A percentile compares a stretch with the other conserved stretches of the same genome.
These are phyloP conservation scores for Microplitis mediator DNA, from an alignment of 1,140 invertebrate species.

Conservation along the genomic window DNA sequence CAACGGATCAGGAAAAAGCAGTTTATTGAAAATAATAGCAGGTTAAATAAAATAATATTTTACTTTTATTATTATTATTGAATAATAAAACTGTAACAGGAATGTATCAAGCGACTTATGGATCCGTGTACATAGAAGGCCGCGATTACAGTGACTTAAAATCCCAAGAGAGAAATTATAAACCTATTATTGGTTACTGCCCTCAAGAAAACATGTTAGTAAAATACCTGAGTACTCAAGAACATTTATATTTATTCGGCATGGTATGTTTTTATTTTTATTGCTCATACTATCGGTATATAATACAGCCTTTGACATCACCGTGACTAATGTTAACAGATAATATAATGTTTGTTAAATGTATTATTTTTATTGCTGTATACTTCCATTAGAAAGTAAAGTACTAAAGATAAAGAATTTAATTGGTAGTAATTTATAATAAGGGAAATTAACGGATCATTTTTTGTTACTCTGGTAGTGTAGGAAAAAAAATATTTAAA, in stretches of 20 bases:
- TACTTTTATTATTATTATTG: background rate
- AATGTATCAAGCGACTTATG: conserved; percentile 66
- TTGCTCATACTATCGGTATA: background rate
- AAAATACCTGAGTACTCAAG: conserved; percentile 32
- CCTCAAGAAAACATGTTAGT: conserved; percentile 46
- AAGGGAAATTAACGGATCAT: background rate
- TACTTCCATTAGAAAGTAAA: background rate
- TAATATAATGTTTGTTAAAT: background rate
- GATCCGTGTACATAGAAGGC: conserved; percentile 67
- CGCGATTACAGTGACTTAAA: conserved; percentile 62
- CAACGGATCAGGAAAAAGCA: conserved; percentile 64
- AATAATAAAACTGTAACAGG: conserved; percentile 50
- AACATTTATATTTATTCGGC: conserved; percentile 39
- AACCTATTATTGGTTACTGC: conserved; percentile 47
- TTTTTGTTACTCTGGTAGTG: background rate
- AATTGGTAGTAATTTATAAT: background rate
- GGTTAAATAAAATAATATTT: conserved; percentile 45
- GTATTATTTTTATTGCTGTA: background rate
- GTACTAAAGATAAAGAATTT: too few species aligned
- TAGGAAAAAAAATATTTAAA: background rate
- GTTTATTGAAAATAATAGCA: conserved; percentile 68
- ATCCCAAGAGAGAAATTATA: conserved; percentile 26
- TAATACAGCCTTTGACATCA: background rate
- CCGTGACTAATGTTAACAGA: background rate
- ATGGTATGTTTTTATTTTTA: conserved; percentile 33